These are phyloP conservation scores for Drosophila vallismaia DNA, from an alignment of 2,888 invertebrate genomes.

Conservation along the genomic window DNA sequence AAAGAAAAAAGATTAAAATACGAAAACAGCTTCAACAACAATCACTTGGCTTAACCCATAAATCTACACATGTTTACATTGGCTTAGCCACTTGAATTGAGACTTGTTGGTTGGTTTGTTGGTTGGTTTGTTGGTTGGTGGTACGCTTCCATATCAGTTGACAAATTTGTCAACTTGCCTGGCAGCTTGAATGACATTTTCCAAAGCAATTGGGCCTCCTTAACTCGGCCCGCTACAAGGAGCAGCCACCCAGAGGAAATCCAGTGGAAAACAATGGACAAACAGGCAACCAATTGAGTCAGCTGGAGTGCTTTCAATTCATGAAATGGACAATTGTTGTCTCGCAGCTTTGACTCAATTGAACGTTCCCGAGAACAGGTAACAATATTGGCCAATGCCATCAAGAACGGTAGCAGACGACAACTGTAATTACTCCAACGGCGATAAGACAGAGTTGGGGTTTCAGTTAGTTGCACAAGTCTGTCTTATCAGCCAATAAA, in stretches of 20 bases:
- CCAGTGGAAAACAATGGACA: conserved; percentile 58
- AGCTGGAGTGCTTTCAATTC: conserved; percentile 62
- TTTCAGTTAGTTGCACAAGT: conserved; percentile 26
- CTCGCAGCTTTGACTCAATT: conserved; percentile 55
- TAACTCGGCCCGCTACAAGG: neutral
- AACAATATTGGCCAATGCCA: conserved; percentile 26
- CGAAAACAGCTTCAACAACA: conserved; percentile 41
- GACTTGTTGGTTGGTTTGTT: conserved; percentile 6
- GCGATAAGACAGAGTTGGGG: conserved; percentile 30
- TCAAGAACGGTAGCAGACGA: conserved; percentile 34
- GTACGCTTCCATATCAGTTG: conserved; percentile 69
- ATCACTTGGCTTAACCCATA: conserved; percentile 51
- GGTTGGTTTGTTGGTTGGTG: neutral
- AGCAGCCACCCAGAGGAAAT: conserved; percentile 29
- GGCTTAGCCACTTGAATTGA: conserved; percentile 51
- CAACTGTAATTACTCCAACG: conserved; percentile 38
- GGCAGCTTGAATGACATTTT: conserved; percentile 73
- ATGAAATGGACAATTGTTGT: conserved; percentile 79
- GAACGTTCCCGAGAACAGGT: conserved; percentile 12
- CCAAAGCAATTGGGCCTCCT: conserved; percentile 39
- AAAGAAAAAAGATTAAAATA: conserved; percentile 20
- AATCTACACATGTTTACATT: conserved; percentile 69
- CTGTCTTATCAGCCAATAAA: conserved; percentile 37
- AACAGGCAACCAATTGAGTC: conserved; percentile 34
- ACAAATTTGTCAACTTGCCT: conserved; percentile 72